Conservation (phyloP, 2,797 vertebrate species). For the Crax fasciolata region DNA sequence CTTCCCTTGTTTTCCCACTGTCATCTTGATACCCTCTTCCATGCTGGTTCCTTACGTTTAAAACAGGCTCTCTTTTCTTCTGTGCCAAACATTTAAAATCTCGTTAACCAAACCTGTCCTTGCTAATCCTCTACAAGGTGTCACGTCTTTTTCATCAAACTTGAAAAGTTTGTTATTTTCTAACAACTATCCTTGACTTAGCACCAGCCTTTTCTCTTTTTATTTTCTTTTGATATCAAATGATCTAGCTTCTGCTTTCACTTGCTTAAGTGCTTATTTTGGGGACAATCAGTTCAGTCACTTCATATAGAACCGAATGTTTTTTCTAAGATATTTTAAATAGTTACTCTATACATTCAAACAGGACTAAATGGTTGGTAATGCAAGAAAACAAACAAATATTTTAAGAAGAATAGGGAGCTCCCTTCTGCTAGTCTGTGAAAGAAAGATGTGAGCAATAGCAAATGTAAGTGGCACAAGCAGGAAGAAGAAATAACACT, state of each 20-base stretch:
- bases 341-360: background rate
- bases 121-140: background rate
- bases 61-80: background rate
- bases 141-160: background rate
- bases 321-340: background rate
- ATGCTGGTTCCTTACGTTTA: conserved; percentile 57
- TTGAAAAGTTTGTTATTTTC: background rate
- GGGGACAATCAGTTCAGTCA: background rate
- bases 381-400: background rate
- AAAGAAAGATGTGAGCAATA: background rate
- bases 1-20: conserved; percentile 24
- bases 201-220: background rate
- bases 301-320: background rate
- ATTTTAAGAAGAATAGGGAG: background rate
- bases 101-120: background rate
- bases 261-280: background rate
- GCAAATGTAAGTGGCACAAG: background rate
- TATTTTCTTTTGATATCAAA: background rate
- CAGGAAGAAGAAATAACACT: background rate
- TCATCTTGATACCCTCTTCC: conserved; percentile 43
- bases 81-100: conserved; percentile 30
- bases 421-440: background rate
- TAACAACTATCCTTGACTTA: background rate
- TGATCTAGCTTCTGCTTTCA: background rate
- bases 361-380: background rate